Evolutionary conservation across 2,888 invertebrate species (phyloP), one percentile per base, ranked within the genome.

Genomic region (Ectemnius continuus): DNA sequence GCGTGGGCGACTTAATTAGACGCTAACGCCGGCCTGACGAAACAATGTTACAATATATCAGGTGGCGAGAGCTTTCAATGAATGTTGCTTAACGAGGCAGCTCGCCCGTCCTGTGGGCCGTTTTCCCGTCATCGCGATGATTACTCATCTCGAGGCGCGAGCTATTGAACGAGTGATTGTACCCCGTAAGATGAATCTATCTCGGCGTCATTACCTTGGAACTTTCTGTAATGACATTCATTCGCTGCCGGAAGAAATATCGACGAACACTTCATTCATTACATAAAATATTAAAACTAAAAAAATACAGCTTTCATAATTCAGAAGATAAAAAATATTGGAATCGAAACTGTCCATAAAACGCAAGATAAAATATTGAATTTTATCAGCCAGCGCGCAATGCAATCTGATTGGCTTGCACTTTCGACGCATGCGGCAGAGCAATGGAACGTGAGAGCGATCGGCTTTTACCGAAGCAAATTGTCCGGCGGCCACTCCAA

Each of bases 1-100:
- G 45, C 62, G 65, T 67, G 66, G 72, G 68, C 68, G 64, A 67
- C 63, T 67, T 72, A 77, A 77, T 75, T 77, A 64, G 72, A 59
- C 61, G 58, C 67, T 75, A 60, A 67, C 57, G 71, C 67, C 67
- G 57, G 61, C 75, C 52, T 64, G 75, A 71, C 66, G 58, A 71
- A 72, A 75, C 75, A 71, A 76, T 45, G 67, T 66, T 61, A 45
- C 59, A 16, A 65, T 57, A 61, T 47, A 46, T 20, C 23, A 23
- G 45, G 4, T 14, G 18, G 23, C 36, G 59, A 62, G 57, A 36
- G 36, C 66, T 66, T 72, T 58, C 59, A 71, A 61, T 67, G 71
- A 66, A 75, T 61, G 70, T 20, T 56, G 63, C 14, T 58, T 63
- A 69, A 69, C 69, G 63, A 73, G 69, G 63, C 63, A 14, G 36